These are phyloP conservation scores for Myotis yumanensis DNA, from an alignment of 2,113 vertebrate species.

Conservation along the genomic window DNA sequence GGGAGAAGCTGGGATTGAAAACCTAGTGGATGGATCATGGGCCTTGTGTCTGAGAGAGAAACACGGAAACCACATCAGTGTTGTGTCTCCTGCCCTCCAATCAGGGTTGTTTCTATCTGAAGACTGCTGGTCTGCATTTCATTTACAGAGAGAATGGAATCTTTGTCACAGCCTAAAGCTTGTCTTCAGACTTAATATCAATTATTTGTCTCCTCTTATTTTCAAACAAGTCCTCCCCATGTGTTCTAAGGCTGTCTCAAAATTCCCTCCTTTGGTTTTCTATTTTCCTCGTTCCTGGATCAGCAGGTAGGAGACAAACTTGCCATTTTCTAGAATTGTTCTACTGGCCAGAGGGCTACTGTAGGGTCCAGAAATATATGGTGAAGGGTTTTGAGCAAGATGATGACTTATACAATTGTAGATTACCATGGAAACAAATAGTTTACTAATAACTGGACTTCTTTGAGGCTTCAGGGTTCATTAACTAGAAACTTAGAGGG, in stretches of 20 bases:
- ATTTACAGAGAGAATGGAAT: slow-evolving; percentile 65
- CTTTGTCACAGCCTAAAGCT: slow-evolving; percentile 78
- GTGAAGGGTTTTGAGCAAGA: too few species aligned
- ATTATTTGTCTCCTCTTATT: slow-evolving; percentile 80
- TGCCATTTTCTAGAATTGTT: neutral
- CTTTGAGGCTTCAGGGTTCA: neutral
- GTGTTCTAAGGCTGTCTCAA: neutral
- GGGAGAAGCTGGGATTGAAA: neutral
- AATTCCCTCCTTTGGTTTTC: neutral
- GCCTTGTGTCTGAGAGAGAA: slow-evolving; percentile 54
- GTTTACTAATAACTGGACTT: neutral
- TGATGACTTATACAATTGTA: too few species aligned
- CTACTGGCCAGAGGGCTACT: neutral
- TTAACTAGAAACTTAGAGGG: neutral
- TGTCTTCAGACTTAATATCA: slow-evolving; percentile 82
- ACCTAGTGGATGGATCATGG: neutral
- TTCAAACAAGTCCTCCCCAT: slow-evolving; percentile 71
- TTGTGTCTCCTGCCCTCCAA: slow-evolving; percentile 39
- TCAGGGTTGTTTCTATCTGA: slow-evolving; percentile 78
- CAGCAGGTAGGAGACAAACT: neutral
- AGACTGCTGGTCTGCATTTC: slow-evolving; percentile 66
- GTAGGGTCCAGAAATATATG: neutral
- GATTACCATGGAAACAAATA: neutral
- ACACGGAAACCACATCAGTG: slow-evolving; percentile 73
- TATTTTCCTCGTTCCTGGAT: neutral